Evolutionary conservation across 64 coral and sea anemone genomes (phyloP).

Genomic region (Dendrophyllia cribrosa): DNA sequence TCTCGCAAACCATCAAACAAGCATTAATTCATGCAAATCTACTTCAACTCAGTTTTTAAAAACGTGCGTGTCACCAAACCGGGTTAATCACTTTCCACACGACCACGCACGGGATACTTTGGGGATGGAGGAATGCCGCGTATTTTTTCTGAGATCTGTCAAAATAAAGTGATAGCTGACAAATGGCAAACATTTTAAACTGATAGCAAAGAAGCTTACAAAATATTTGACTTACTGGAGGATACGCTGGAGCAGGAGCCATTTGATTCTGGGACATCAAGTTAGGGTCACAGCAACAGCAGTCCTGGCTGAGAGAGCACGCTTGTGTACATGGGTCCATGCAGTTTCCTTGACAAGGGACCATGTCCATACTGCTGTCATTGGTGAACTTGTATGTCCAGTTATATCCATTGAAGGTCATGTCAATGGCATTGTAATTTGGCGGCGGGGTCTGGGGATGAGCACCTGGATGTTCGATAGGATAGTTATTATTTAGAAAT

Average conservation of each 20-base stretch:
- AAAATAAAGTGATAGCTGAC: too few relatives aligned
- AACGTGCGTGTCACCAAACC: too few relatives aligned
- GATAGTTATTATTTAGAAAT: neutral
- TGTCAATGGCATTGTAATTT: slow-evolving; percentile 73
- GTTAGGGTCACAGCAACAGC: slow-evolving; percentile 83
- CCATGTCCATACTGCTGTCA: slow-evolving; percentile 46
- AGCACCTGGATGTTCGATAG: slow-evolving; percentile 10
- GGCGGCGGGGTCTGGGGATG: neutral
- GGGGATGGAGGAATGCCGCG: too few relatives aligned
- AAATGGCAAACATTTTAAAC: too few relatives aligned
- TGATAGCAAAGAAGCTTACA: too few relatives aligned
- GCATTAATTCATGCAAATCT: too few relatives aligned
- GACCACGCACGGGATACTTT: too few relatives aligned
- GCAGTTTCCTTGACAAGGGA: slow-evolving; percentile 81
- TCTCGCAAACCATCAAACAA: too few relatives aligned
- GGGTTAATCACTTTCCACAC: too few relatives aligned
- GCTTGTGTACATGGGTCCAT: slow-evolving; percentile 62
- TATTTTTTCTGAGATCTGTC: too few relatives aligned
- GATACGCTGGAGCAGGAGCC: slow-evolving; percentile 26
- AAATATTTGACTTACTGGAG: neutral
- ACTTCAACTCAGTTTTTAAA: too few relatives aligned
- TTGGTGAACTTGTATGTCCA: slow-evolving; percentile 65
- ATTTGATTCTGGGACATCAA: slow-evolving; percentile 34
- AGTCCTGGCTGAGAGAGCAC: slow-evolving; percentile 78
- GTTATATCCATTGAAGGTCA: slow-evolving; percentile 69